phyloP scores from a whole-genome alignment of 35 echinoderm and acorn worm species.

The Heliocidaris tuberculata region DNA sequence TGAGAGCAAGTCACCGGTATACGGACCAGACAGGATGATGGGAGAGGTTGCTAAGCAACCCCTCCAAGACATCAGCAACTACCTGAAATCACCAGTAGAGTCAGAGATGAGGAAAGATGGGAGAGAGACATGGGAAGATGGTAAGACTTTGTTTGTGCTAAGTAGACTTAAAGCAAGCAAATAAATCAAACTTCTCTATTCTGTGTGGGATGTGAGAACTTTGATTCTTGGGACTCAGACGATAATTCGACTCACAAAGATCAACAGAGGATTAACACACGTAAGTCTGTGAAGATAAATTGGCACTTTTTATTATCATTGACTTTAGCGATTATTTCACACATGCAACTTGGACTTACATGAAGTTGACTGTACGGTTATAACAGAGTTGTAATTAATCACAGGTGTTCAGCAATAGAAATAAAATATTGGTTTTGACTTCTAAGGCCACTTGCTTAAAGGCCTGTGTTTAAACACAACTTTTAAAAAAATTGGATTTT shows the following conservation, averaged over 20 bases:
- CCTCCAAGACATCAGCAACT: constrained; percentile 17
- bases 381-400: neutral
- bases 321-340: neutral
- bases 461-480: too few species aligned
- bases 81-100: neutral
- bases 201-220: neutral
- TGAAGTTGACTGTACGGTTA: neutral
- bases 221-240: too few species aligned
- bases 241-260: too few species aligned
- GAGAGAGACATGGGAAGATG: constrained; percentile 46
- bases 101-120: constrained; percentile 19
- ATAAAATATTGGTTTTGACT: too few species aligned
- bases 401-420: too few species aligned
- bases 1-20: neutral
- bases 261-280: too few species aligned
- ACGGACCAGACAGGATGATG: neutral
- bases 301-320: too few species aligned
- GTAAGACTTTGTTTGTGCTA: neutral
- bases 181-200: neutral
- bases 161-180: neutral
- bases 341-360: neutral
- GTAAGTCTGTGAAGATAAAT: too few species aligned
- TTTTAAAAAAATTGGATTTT: too few species aligned
- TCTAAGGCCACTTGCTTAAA: too few species aligned
- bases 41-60: constrained; percentile 29